Conservation (phyloP, 2,113 vertebrate species). For the zebrafish (Danio rerio) region DNA sequence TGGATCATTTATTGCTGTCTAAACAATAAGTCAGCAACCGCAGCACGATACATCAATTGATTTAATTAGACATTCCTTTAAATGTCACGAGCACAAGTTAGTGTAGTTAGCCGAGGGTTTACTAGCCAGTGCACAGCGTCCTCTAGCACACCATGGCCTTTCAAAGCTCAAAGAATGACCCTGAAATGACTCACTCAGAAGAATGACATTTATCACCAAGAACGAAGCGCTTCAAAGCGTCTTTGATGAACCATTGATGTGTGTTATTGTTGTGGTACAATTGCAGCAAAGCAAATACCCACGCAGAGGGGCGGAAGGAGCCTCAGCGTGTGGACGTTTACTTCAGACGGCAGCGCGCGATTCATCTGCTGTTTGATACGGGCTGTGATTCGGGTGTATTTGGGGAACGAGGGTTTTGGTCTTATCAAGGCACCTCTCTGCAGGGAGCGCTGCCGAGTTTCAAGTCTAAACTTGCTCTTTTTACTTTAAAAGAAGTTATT, state of each 20-base stretch:
- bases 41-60: constrained; percentile 20
- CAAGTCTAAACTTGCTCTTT: background rate
- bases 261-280: constrained; percentile 52
- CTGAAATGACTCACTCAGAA: constrained; percentile 50
- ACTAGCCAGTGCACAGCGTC: constrained; percentile 10
- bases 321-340: constrained; percentile 38
- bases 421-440: constrained; percentile 24
- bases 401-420: background rate
- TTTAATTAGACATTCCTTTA: constrained; percentile 32
- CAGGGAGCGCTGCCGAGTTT: constrained; percentile 17
- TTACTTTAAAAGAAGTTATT: background rate
- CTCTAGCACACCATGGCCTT: constrained; percentile 37
- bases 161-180: constrained; percentile 46
- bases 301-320: constrained; percentile 31
- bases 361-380: constrained; percentile 45
- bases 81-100: constrained; percentile 25
- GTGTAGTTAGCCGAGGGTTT: constrained; percentile 13
- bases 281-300: constrained; percentile 33
- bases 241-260: constrained; percentile 54
- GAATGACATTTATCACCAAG: constrained; percentile 54
- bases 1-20: constrained; percentile 34
- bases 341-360: constrained; percentile 7
- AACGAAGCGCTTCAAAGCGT: constrained; percentile 50
- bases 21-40: constrained; percentile 31
- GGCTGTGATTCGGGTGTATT: constrained; percentile 32